These are phyloP conservation scores for Pyrochroa serraticornis DNA, from an alignment of 2,888 invertebrate genomes.

Conservation along the genomic window DNA sequence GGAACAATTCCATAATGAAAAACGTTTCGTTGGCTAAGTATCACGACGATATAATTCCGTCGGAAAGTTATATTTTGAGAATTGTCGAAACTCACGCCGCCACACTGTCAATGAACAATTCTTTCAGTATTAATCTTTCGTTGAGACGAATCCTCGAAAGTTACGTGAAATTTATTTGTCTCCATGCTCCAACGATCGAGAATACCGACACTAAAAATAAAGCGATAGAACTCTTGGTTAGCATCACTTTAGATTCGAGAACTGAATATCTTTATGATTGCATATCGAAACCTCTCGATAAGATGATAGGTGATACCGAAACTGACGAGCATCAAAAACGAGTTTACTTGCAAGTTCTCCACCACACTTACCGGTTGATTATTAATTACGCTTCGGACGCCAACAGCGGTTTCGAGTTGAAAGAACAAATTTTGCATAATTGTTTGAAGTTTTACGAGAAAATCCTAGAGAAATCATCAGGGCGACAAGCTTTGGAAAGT, in stretches of 20 bases:
- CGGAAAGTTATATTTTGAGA: constrained; percentile 81
- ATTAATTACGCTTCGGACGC: constrained; percentile 63
- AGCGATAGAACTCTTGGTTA: constrained; percentile 72
- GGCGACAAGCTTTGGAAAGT: constrained; percentile 79
- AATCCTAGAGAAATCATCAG: constrained; percentile 81
- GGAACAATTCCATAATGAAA: constrained; percentile 63
- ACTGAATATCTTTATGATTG: constrained; percentile 76
- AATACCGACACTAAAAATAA: constrained; percentile 67
- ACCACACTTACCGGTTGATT: constrained; percentile 72
- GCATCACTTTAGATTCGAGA: constrained; percentile 77
- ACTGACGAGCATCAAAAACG: constrained; percentile 70
- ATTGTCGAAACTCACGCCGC: constrained; percentile 72
- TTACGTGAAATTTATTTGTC: constrained; percentile 68
- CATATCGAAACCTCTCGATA: constrained; percentile 67
- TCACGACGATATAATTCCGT: constrained; percentile 79
- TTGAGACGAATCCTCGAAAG: constrained; percentile 70
- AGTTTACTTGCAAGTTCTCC: constrained; percentile 68
- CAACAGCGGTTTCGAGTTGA: constrained; percentile 37
- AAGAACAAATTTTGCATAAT: constrained; percentile 67
- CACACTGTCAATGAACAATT: constrained; percentile 66
- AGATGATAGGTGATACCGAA: constrained; percentile 67
- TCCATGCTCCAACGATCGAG: constrained; percentile 67
- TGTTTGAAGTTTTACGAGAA: constrained; percentile 86
- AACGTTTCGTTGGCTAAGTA: constrained; percentile 70
- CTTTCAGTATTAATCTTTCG: constrained; percentile 67